Percentiles rank a stretch among this genome's conserved stretches.
These are phyloP conservation scores for Gobiocypris rarus DNA, from an alignment of 2,113 vertebrate species.

Conservation along the genomic window DNA sequence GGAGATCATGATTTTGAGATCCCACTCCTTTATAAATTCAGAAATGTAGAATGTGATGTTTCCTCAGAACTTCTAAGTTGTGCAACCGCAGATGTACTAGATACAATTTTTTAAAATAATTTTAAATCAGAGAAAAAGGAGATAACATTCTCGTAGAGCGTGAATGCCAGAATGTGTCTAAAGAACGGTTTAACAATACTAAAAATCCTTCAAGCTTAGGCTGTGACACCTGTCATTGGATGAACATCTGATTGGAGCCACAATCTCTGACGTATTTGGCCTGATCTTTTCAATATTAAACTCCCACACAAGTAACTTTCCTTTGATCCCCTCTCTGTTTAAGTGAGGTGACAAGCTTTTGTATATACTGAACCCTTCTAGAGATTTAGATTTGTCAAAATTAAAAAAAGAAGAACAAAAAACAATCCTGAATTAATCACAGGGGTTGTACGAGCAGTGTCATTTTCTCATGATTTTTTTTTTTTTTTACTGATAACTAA, in stretches of 20 bases:
- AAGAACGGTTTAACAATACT: background rate
- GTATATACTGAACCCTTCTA: slow-evolving; percentile 52
- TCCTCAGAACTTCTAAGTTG: background rate
- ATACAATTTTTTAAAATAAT: background rate
- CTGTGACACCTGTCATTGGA: slow-evolving; percentile 23
- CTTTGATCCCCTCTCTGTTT: slow-evolving; percentile 22
- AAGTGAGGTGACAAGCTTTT: slow-evolving; percentile 48
- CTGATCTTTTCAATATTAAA: slow-evolving; percentile 39
- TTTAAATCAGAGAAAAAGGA: background rate
- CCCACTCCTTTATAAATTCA: background rate
- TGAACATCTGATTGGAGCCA: slow-evolving; percentile 9
- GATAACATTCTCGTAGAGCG: background rate
- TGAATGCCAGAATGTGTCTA: slow-evolving; percentile 2
- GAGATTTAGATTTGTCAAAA: slow-evolving; percentile 57
- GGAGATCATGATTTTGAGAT: slow-evolving; percentile 80
- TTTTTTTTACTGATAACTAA: background rate
- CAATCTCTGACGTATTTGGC: slow-evolving; percentile 1
- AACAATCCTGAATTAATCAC: slow-evolving; percentile 65
- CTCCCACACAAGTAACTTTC: slow-evolving; percentile 14
- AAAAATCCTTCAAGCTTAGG: background rate
- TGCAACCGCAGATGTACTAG: background rate
- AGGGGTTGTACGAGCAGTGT: background rate
- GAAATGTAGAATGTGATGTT: background rate
- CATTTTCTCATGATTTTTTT: background rate
- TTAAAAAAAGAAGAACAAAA: slow-evolving; percentile 52